Evolutionary conservation across 2,888 invertebrate species (phyloP), one percentile per base, ranked within the genome.

Genomic region (Zelleria hepariella): DNA sequence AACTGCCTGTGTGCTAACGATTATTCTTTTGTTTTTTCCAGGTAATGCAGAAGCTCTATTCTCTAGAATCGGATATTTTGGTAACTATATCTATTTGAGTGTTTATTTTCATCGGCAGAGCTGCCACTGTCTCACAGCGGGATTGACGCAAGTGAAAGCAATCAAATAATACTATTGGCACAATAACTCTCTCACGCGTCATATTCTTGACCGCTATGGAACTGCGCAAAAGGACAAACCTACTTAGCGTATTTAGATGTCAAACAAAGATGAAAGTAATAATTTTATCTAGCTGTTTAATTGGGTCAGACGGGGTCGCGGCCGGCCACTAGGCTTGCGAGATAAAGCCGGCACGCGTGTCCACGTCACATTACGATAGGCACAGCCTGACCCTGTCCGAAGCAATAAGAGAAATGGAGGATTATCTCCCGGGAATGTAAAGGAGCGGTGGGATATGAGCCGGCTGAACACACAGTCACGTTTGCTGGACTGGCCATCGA

Each of bases 221-320:
- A n/a, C n/a, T n/a, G n/a, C n/a, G n/a, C n/a, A n/a, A n/a, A n/a
- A n/a, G n/a, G n/a, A n/a, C n/a, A n/a, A n/a, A n/a, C n/a, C n/a
- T n/a, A n/a, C 2, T 42, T 42, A 15, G 32, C 32, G 15, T 42
- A 2, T 15, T 10, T 15, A 42, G 32, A 15, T 15, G 32, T 10
- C 15, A 42, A 42, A 42, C 32, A 42, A 42, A 42, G 32, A 42
- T 2, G 32, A 42, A 42, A 5, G 32, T 42, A 5, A 42, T 42
- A 42, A 42, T 15, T 42, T 42, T 42, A 42, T 42, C 32, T 42
- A 42, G 10, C n/a, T n/a, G 10, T 42, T 15, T 42, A 86, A 86
- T 80, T 86, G 72, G 85, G 85, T 80, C 81, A 78, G 74, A 77
- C 74, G 71, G 76, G 83, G 83, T 82, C 79, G 74, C 78, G 74